A percentile compares a stretch with the other conserved stretches of the same genome.
These are phyloP conservation scores for Coturnix japonica DNA, from an alignment of 2,113 vertebrate genomes.

Conservation along the genomic window DNA sequence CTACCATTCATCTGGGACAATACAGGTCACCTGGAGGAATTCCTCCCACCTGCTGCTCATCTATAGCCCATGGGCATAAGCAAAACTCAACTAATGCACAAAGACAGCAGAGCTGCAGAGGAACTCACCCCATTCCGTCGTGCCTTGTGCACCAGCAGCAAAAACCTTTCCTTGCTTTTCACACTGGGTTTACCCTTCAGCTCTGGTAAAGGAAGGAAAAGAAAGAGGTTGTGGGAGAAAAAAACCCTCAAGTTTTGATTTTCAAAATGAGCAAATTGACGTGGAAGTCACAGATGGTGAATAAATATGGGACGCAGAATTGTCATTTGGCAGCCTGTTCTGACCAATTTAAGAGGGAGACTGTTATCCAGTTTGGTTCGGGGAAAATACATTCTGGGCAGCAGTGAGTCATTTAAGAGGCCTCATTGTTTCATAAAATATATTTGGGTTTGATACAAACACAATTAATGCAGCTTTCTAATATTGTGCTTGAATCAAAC, in stretches of 20 bases:
- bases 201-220: background rate
- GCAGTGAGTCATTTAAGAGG: conserved; percentile 56
- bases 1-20: background rate
- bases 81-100: background rate
- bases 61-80: background rate
- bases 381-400: conserved; percentile 62
- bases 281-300: conserved; percentile 68
- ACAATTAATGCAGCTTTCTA: conserved; percentile 62
- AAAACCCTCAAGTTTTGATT: background rate
- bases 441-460: conserved; percentile 68
- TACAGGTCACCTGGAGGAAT: background rate
- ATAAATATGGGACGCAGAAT: conserved; percentile 43
- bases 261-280: conserved; percentile 62
- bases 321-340: conserved; percentile 49
- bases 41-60: background rate
- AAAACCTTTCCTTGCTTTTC: background rate
- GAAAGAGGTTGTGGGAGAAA: background rate
- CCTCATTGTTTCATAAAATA: conserved; percentile 66
- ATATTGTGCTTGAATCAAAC: conserved; percentile 57
- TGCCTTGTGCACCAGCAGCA: background rate
- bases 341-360: conserved; percentile 59
- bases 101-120: background rate
- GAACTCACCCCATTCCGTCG: background rate
- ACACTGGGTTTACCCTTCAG: background rate
- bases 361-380: conserved; percentile 47